A percentile compares a stretch with the other conserved stretches of the same genome.
phyloP scores from a whole-genome alignment of 2,113 vertebrate genomes.

The Nannobrachium achirus region DNA sequence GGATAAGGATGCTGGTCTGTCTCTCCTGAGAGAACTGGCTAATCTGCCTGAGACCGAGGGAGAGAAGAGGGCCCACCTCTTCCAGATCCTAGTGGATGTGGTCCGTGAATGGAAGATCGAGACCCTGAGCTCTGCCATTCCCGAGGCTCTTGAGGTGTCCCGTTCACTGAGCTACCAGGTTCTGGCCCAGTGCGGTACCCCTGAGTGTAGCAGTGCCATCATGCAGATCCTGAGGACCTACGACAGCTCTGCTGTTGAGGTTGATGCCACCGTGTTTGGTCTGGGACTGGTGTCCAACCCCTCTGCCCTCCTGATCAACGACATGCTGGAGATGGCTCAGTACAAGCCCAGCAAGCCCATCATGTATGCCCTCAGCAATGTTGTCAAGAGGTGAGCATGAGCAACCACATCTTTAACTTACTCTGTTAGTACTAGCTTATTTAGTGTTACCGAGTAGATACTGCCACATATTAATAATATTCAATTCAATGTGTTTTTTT shows the following conservation, averaged over 20 bases:
- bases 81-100: constrained; percentile 84
- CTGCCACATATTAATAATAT: too few species aligned
- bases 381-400: constrained; percentile 87
- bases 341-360: constrained; percentile 85
- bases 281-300: constrained; percentile 87
- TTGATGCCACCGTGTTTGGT: constrained; percentile 85
- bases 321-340: constrained; percentile 88
- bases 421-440: too few species aligned
- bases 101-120: constrained; percentile 82
- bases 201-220: constrained; percentile 87
- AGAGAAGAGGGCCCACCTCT: constrained; percentile 85
- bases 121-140: constrained; percentile 71
- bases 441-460: too few species aligned
- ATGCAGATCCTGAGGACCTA: constrained; percentile 85
- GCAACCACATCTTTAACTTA: constrained; percentile 34
- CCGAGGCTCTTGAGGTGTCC: constrained; percentile 67
- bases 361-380: constrained; percentile 89
- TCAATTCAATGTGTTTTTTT: too few species aligned
- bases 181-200: constrained; percentile 90
- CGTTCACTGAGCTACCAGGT: constrained; percentile 87
- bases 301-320: constrained; percentile 80
- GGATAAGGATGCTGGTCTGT: constrained; percentile 80
- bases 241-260: constrained; percentile 70
- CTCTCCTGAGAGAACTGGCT: constrained; percentile 83
- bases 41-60: constrained; percentile 78